Percentiles rank a stretch among this genome's conserved stretches.
These are phyloP conservation scores for Galeopterus variegatus DNA, from an alignment of 2,113 vertebrate genomes.

Conservation along the genomic window DNA sequence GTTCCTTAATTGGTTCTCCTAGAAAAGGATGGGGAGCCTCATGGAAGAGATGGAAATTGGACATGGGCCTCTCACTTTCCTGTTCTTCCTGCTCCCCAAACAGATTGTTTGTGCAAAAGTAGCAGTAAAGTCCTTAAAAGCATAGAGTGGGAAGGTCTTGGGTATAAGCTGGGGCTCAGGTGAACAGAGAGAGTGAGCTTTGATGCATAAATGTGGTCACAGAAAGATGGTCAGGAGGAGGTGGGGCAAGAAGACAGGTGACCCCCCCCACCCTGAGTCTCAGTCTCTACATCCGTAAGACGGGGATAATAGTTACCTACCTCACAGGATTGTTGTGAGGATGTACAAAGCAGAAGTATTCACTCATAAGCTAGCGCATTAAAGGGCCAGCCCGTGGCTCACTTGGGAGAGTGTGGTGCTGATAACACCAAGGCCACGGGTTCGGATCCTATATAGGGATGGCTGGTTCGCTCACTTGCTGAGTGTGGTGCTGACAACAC, in stretches of 20 bases:
- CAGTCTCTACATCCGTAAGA: not conserved
- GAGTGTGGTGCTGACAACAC: no score
- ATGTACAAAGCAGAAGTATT: rapidly evolving
- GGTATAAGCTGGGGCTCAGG: not conserved
- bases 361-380: rapidly evolving
- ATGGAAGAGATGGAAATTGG: not conserved
- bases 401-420: no score
- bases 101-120: not conserved
- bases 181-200: no score
- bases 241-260: not conserved
- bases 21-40: not conserved
- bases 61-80: not conserved
- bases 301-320: not conserved
- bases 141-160: no score
- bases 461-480: no score
- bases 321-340: rapidly evolving
- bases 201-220: rapidly evolving
- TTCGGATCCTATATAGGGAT: no score
- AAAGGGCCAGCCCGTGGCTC: no score
- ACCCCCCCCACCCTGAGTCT: not conserved
- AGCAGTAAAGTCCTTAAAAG: not conserved
- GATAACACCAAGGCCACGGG: no score
- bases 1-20: not conserved
- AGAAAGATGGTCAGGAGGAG: not conserved
- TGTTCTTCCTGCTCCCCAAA: not conserved